Conservation (phyloP, 2,888 invertebrate species). For the Agrochola circellaris region DNA sequence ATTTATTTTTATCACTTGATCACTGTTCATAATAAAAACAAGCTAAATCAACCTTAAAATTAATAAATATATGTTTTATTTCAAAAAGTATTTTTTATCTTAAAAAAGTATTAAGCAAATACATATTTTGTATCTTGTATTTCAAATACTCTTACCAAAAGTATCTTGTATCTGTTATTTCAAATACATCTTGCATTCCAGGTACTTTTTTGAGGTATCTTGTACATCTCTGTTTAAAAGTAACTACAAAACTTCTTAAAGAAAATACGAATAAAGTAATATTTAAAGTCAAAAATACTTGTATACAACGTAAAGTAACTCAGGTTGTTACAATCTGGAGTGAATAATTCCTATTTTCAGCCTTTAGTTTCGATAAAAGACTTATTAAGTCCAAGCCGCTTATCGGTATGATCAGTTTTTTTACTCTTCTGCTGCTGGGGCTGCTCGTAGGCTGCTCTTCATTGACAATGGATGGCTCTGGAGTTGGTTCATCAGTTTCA, state of each 20-base stretch:
- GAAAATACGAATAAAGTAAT: conserved; percentile 41
- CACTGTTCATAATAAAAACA: too few species aligned
- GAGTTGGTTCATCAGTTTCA: not conserved
- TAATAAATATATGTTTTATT: too few species aligned
- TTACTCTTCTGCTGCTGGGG: conserved; percentile 22
- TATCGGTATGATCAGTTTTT: conserved; percentile 59
- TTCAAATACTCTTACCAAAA: too few species aligned
- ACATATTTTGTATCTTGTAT: too few species aligned
- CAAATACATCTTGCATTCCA: too few species aligned
- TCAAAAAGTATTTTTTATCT: too few species aligned
- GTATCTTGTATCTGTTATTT: too few species aligned
- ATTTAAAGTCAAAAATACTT: conserved; percentile 56
- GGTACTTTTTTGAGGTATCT: too few species aligned
- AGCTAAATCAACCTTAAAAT: too few species aligned
- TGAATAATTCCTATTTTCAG: conserved; percentile 70
- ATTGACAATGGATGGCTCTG: not conserved
- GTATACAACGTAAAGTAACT: conserved; percentile 52
- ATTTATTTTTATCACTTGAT: too few species aligned
- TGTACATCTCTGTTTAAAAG: too few species aligned
- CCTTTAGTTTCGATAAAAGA: conserved; percentile 61
- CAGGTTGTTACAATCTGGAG: conserved; percentile 65
- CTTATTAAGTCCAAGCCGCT: conserved; percentile 64
- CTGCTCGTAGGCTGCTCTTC: not conserved
- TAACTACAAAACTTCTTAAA: conserved; percentile 44
- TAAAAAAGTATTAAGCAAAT: too few species aligned